Evolutionary conservation across 2,888 invertebrate genomes (phyloP).

Genomic region (Sarcophaga rosellei): DNA sequence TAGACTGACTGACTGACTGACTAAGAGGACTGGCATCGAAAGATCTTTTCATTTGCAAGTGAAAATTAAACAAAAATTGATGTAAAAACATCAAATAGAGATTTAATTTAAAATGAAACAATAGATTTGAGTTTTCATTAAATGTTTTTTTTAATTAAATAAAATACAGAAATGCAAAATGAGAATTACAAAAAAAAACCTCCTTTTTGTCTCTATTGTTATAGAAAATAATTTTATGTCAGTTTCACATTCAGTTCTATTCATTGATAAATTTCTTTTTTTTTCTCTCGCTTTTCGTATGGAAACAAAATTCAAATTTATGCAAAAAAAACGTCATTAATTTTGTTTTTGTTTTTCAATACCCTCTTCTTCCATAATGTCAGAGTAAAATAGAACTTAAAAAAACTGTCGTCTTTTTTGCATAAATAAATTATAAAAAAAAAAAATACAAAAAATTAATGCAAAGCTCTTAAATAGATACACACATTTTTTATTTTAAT

Average conservation of each 20-base stretch:
- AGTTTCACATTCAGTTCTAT: neutral
- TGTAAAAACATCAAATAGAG: neutral
- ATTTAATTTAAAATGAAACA: constrained; percentile 1
- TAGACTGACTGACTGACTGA: neutral
- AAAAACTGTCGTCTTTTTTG: neutral
- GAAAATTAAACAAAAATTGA: neutral
- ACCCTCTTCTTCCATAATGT: neutral
- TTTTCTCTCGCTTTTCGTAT: neutral
- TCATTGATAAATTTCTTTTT: constrained; percentile 28
- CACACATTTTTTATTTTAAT: constrained; percentile 3
- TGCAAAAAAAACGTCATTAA: constrained; percentile 15
- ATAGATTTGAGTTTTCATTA: neutral
- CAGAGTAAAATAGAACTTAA: neutral
- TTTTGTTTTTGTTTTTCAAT: neutral
- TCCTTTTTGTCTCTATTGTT: constrained; percentile 9
- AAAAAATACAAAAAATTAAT: neutral
- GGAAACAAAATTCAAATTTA: constrained; percentile 21
- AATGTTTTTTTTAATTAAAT: constrained; percentile 10
- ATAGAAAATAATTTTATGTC: neutral
- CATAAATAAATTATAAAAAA: constrained; percentile 35
- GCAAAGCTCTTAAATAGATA: constrained; percentile 8
- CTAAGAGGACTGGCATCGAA: neutral
- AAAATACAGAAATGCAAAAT: neutral
- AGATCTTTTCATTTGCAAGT: neutral
- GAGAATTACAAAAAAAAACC: neutral